Conservation (phyloP, 1,140 invertebrate species). For the Nymphalis io region DNA sequence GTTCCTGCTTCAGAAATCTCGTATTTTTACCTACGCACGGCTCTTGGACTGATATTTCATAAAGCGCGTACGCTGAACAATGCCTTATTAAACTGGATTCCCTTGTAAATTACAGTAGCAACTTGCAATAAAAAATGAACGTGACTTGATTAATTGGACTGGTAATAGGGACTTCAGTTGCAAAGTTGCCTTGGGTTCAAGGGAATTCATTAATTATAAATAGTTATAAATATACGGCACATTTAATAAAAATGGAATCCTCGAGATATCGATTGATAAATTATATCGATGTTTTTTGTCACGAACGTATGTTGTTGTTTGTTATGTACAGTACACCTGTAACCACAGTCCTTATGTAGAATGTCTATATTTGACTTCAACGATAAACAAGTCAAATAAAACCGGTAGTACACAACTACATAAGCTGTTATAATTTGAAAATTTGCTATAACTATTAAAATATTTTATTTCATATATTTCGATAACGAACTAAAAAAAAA, state of each 20-base stretch:
- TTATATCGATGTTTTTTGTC: constrained; percentile 38
- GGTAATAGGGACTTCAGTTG: not conserved
- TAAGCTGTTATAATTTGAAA: not conserved
- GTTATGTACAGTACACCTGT: constrained; percentile 36
- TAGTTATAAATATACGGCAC: not conserved
- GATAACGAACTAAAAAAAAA: too few relatives aligned
- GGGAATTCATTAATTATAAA: constrained; percentile 1
- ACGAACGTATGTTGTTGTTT: constrained; percentile 36
- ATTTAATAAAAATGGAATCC: not conserved
- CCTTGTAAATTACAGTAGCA: constrained; percentile 27
- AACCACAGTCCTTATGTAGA: constrained; percentile 11
- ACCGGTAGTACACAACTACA: not conserved
- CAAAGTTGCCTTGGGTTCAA: not conserved
- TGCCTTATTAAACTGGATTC: constrained; percentile 32
- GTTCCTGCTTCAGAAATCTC: not conserved
- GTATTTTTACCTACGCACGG: constrained; percentile 2
- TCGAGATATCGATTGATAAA: constrained; percentile 28
- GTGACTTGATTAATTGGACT: constrained; percentile 31
- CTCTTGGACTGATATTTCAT: not conserved
- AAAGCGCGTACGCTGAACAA: constrained; percentile 14
- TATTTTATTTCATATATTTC: too few relatives aligned
- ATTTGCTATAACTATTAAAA: not conserved
- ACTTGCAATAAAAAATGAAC: constrained; percentile 29
- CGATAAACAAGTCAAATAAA: constrained; percentile 7
- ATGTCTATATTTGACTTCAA: constrained; percentile 4